Evolutionary conservation across 2,113 vertebrate species (phyloP), one percentile per base, ranked within the genome.

Genomic region (Chloroceryle aenea): DNA sequence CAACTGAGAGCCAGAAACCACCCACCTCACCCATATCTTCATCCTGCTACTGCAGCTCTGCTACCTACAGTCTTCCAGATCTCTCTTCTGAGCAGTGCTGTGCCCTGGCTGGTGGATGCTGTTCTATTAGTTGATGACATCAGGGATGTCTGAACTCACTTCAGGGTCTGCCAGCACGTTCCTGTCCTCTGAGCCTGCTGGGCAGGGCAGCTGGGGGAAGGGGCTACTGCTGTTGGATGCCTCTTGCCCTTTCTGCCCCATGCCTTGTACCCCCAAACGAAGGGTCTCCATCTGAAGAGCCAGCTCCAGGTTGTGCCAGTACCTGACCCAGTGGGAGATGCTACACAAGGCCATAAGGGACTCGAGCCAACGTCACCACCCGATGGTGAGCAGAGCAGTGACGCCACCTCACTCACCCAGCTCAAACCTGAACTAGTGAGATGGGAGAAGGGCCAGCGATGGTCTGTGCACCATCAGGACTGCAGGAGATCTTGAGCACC

Each of bases 241-340:
- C 75, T 61, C 78, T 26, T 64, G 38, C 38, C 53, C 47, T 55
- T 30, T 38, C 45, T 53, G 48, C 40, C 63, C 48, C 10, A 1
- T 23, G 7, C 3, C 14, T 14, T n/a, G 22, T 9, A 8, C 20
- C 56, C 34, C 63, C 21, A 43, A 63, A n/a, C 1, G 11, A 68
- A 61, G 66, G 36, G 16, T 78, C 34, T 86, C 32, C 13, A 0
- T 19, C 34, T 32, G 82, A 76, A 40, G 62, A 68, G 56, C 29
- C 43, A n/a, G 3, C 71, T 73, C 48, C 36, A 32, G 9, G 12
- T 45, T 20, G 36, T 92, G 78, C 75, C 50, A 2, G 23, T 23
- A 29, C 25, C 75, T 42, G 63, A 15, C 4, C 1, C 0, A 6
- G 5, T 2, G 59, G 48, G 82, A 47, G 64, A 8, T 1, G 47